Evolutionary conservation across 2,888 invertebrate genomes (phyloP).

Genomic region (Coleophora deauratella): DNA sequence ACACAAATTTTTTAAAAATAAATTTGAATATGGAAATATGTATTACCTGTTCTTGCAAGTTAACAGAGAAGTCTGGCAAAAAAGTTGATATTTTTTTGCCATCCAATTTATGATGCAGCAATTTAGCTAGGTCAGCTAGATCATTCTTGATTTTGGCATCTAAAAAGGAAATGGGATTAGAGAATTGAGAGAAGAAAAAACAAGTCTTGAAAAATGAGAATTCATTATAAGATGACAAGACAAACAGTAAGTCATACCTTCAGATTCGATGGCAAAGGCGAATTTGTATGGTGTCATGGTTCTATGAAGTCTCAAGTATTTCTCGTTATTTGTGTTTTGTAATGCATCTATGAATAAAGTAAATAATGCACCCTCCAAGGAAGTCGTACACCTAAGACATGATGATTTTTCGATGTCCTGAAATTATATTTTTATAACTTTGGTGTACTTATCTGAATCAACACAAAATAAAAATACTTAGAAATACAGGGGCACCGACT

Average conservation of each 20-base stretch:
- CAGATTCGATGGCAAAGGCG: slow-evolving; percentile 70
- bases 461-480: no score
- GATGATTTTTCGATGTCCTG: slow-evolving; percentile 25
- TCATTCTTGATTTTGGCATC: slow-evolving; percentile 24
- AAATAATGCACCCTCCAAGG: slow-evolving; percentile 67
- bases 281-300: slow-evolving; percentile 86
- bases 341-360: slow-evolving; percentile 74
- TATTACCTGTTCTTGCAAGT: slow-evolving; percentile 40
- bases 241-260: slow-evolving; percentile 34
- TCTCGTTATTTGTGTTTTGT: slow-evolving; percentile 64
- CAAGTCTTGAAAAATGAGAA: no score
- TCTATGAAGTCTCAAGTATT: slow-evolving; percentile 77
- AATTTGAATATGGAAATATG: no score
- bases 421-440: slow-evolving; percentile 12
- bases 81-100: slow-evolving; percentile 40
- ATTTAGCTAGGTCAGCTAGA: slow-evolving; percentile 37
- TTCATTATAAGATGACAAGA: background rate
- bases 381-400: slow-evolving; percentile 58
- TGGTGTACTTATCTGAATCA: no score
- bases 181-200: background rate
- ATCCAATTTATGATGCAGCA: slow-evolving; percentile 37
- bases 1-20: no score
- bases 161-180: slow-evolving; percentile 18
- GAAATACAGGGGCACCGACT: no score
- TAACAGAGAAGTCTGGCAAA: slow-evolving; percentile 40